Evolutionary conservation across 2,888 invertebrate species (phyloP).

Genomic region (Eupithecia subfuscata): DNA sequence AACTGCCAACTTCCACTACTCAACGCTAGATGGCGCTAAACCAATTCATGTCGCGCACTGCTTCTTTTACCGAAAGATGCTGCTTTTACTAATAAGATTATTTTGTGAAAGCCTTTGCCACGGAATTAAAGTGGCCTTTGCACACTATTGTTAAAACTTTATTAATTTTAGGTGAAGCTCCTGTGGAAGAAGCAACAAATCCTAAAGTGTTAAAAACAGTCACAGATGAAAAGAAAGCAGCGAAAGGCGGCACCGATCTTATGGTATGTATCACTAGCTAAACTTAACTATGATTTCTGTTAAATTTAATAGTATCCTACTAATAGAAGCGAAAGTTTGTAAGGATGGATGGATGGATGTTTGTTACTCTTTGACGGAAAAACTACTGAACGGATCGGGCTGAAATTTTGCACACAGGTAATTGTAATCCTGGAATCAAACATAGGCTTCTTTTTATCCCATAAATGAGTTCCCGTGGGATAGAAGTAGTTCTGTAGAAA

Average conservation of each 20-base stretch:
- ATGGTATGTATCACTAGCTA: slow-evolving; percentile 76
- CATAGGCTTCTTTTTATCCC: no score
- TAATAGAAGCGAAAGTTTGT: no score
- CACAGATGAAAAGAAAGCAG: slow-evolving; percentile 83
- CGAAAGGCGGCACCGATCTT: slow-evolving; percentile 86
- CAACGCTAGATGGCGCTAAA: neutral
- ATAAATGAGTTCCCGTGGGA: no score
- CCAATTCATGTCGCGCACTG: neutral
- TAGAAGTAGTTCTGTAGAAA: no score
- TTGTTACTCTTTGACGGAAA: no score
- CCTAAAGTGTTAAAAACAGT: slow-evolving; percentile 75
- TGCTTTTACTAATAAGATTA: neutral
- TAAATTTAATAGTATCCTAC: no score
- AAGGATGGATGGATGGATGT: no score
- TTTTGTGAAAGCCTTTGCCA: neutral
- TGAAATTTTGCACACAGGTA: no score
- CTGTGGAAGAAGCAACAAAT: slow-evolving; percentile 64
- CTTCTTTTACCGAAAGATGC: neutral
- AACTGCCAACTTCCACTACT: neutral
- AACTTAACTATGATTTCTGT: neutral
- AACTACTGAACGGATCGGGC: no score
- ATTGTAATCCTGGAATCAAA: no score
- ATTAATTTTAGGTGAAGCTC: slow-evolving; percentile 60
- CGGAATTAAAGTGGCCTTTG: no score
- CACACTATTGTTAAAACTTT: neutral